These are phyloP conservation scores for Drosophila putrida DNA, from an alignment of 2,888 invertebrate species.

Conservation along the genomic window DNA sequence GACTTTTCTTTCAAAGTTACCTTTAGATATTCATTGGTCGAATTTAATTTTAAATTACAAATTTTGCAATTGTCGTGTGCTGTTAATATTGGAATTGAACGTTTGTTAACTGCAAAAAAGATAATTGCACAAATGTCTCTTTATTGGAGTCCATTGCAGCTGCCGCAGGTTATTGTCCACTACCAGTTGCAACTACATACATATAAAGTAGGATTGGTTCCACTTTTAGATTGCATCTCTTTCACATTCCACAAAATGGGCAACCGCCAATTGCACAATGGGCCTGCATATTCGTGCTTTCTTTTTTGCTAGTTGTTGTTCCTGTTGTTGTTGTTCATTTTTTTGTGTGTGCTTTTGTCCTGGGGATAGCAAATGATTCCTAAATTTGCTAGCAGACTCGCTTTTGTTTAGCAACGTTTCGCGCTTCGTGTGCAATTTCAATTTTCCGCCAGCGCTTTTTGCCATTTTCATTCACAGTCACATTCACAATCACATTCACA, in stretches of 20 bases:
- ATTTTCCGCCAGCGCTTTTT: slow-evolving; percentile 78
- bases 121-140: slow-evolving; percentile 47
- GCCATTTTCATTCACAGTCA: slow-evolving; percentile 25
- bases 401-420: slow-evolving; percentile 53
- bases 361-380: slow-evolving; percentile 51
- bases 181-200: slow-evolving; percentile 14
- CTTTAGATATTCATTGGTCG: neutral
- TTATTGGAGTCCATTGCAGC: slow-evolving; percentile 28
- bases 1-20: too few species aligned
- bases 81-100: slow-evolving; percentile 1
- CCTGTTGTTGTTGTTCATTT: slow-evolving; percentile 12
- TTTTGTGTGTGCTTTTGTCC: slow-evolving; percentile 36
- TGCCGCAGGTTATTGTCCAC: slow-evolving; percentile 45
- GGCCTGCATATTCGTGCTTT: slow-evolving; percentile 47
- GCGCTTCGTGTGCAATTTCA: slow-evolving; percentile 70
- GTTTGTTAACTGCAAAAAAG: slow-evolving; percentile 21
- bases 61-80: neutral
- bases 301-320: slow-evolving; percentile 4
- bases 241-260: slow-evolving; percentile 30
- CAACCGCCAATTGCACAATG: slow-evolving; percentile 41
- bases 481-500: neutral
- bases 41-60: neutral
- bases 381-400: slow-evolving; percentile 48
- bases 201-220: neutral
- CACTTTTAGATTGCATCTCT: slow-evolving; percentile 44